These are phyloP conservation scores for Neelides folsomi DNA, from an alignment of 2,888 invertebrate species.

Conservation along the genomic window DNA sequence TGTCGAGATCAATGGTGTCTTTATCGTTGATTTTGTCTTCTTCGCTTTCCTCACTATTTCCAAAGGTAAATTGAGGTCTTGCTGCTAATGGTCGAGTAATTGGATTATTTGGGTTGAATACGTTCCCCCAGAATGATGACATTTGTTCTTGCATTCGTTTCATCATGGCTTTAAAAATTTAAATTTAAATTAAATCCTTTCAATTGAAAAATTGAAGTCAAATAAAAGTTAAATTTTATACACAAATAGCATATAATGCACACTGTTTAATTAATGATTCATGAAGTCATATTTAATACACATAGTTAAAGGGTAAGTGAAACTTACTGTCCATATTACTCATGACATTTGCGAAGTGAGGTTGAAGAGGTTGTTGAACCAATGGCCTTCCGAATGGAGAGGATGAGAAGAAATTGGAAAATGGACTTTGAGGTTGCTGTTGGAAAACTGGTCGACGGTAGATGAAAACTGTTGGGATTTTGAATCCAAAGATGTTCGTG, in stretches of 20 bases:
- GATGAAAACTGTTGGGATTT: slow-evolving; percentile 24
- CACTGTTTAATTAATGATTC: too few species aligned
- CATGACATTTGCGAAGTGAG: slow-evolving; percentile 5
- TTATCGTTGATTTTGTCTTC: slow-evolving; percentile 4
- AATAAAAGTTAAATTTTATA: neutral
- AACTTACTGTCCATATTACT: slow-evolving; percentile 20
- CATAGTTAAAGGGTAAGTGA: neutral
- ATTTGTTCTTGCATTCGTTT: slow-evolving; percentile 29
- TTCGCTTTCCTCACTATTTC: neutral
- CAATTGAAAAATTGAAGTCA: neutral
- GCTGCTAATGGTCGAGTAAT: slow-evolving; percentile 5
- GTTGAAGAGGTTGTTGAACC: slow-evolving; percentile 1
- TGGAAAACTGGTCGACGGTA: slow-evolving; percentile 22
- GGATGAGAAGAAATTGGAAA: slow-evolving; percentile 13
- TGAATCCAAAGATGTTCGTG: slow-evolving; percentile 12
- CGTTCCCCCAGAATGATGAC: slow-evolving; percentile 19
- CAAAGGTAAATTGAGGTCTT: slow-evolving; percentile 13
- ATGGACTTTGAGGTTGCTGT: slow-evolving; percentile 20
- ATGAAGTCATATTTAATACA: too few species aligned
- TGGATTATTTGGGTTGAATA: slow-evolving; percentile 7
- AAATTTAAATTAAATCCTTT: neutral
- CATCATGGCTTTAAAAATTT: slow-evolving; percentile 23
- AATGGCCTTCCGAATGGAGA: slow-evolving; percentile 4
- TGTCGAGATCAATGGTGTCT: slow-evolving; percentile 15
- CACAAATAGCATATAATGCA: too few species aligned